phyloP scores from a whole-genome alignment of 2,797 vertebrate species.

The Micrastur ruficollis region DNA sequence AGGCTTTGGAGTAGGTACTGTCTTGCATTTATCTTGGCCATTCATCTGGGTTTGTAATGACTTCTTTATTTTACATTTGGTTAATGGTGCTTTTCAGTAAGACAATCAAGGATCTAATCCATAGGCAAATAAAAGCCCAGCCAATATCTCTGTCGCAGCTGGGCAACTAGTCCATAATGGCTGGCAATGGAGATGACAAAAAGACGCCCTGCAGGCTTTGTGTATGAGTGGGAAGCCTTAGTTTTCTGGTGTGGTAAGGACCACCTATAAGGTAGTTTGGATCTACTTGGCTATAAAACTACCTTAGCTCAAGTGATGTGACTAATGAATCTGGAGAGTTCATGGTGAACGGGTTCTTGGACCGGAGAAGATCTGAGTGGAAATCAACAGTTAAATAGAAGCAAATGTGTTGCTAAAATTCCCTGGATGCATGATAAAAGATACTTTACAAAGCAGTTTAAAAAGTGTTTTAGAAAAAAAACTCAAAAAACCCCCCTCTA shows the following conservation, averaged over 20 bases:
- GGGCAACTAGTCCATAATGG: neutral
- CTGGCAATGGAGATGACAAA: neutral
- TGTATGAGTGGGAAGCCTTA: neutral
- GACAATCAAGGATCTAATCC: neutral
- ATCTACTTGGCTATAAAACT: neutral
- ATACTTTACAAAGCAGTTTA: neutral
- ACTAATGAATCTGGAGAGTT: neutral
- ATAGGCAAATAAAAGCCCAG: neutral
- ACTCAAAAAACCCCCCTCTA: fast-evolving
- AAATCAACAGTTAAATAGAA: neutral
- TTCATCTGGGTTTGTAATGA: neutral
- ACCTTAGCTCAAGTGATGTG: neutral
- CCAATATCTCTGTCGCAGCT: neutral
- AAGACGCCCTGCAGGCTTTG: neutral
- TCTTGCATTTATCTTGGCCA: neutral
- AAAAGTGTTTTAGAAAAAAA: neutral
- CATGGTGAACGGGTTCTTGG: neutral
- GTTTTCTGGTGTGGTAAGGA: neutral
- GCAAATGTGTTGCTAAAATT: neutral
- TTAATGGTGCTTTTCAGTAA: neutral
- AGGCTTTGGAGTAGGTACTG: neutral
- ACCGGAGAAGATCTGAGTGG: neutral
- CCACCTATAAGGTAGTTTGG: neutral
- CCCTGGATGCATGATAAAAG: neutral
- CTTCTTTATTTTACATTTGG: neutral